Conservation (phyloP, 2,113 vertebrate genomes). For the Egretta garzetta region DNA sequence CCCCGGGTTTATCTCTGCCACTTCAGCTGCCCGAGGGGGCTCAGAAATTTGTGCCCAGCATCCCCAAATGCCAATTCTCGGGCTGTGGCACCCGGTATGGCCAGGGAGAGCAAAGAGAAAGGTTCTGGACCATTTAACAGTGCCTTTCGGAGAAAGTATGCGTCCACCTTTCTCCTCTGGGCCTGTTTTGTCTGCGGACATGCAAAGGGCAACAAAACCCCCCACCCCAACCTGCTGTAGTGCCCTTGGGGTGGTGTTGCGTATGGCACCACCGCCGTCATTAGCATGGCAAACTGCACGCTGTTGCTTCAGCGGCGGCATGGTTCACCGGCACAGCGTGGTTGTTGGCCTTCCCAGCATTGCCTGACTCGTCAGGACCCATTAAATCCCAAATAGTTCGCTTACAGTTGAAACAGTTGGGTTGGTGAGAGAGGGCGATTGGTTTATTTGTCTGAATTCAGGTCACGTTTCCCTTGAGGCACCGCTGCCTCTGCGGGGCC, state of each 20-base stretch:
- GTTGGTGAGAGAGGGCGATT: not conserved
- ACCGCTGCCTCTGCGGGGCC: not conserved
- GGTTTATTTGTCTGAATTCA: not conserved
- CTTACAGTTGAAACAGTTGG: not conserved
- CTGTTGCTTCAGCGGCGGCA: slow-evolving; percentile 50
- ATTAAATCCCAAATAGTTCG: not conserved
- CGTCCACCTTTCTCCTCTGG: not conserved
- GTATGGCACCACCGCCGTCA: not conserved
- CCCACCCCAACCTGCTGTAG: not conserved
- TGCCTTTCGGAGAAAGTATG: no score
- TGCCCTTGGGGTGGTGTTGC: not conserved
- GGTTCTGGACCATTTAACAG: not conserved
- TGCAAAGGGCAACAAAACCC: not conserved
- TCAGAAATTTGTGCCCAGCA: not conserved
- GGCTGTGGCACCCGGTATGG: no score
- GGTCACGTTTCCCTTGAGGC: not conserved
- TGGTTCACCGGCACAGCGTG: slow-evolving; percentile 5
- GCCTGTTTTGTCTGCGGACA: not conserved
- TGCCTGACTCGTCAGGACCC: slow-evolving; percentile 31
- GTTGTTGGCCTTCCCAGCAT: not conserved
- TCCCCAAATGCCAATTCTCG: not conserved
- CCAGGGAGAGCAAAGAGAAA: not conserved
- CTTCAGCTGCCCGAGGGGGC: accelerated
- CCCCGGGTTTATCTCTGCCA: not conserved
- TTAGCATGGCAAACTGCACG: slow-evolving; percentile 31